These are phyloP conservation scores for Steinernema hermaphroditum DNA, from an alignment of 2,888 invertebrate species.

Conservation along the genomic window DNA sequence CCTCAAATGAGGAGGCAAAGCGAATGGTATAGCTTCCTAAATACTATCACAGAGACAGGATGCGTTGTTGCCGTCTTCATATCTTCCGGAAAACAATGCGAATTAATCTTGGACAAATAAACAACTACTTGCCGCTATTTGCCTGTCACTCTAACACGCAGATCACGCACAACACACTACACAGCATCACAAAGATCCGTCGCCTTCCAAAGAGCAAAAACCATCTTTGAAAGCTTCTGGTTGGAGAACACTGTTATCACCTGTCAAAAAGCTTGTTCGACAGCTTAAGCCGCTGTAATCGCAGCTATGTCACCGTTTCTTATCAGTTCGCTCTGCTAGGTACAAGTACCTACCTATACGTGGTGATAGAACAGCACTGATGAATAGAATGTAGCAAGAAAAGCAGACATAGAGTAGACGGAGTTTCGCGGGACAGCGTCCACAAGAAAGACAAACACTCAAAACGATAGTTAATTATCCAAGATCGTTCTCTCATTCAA, in stretches of 20 bases:
- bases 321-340: slow-evolving; percentile 5
- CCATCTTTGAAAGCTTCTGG: background rate
- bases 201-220: slow-evolving; percentile 5
- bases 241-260: no score
- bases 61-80: background rate
- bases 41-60: no score
- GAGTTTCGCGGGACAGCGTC: slow-evolving; percentile 2
- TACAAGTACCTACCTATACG: background rate
- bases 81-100: slow-evolving; percentile 15
- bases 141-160: no score
- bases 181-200: background rate
- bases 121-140: background rate
- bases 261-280: slow-evolving; percentile 8
- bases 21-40: no score
- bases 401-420: background rate
- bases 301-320: background rate
- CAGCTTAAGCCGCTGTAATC: slow-evolving; percentile 19
- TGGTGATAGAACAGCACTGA: background rate
- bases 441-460: background rate
- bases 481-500: background rate
- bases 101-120: slow-evolving; percentile 11
- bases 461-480: background rate
- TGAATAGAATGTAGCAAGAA: background rate
- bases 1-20: background rate
- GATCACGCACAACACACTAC: background rate